Base-by-base conservation (phyloP, 2,113 vertebrate genomes). In the Syngnathoides biaculeatus region DNA sequence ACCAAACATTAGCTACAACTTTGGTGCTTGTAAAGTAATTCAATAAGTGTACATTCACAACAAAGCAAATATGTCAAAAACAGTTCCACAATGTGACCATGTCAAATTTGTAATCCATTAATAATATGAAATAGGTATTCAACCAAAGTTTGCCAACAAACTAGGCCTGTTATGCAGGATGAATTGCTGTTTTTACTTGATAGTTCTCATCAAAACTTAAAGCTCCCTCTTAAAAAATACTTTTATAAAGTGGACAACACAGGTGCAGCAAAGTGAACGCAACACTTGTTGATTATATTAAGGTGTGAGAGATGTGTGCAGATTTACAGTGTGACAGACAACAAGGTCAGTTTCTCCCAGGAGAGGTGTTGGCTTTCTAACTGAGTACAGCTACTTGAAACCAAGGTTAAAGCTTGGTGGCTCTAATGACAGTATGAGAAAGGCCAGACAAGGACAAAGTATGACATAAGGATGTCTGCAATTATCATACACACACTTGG, bases 341-440 rank as follows among this genome's bases (percentile, higher is more conserved):
- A 90, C 89, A 91, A 92, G 89, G 88, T 91, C 90, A 87, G 77
- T 66, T 80, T 86, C 87, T 90, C 90, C 90, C 88, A 38, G 68
- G 89, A 90, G 90, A 89, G 90, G 85, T 89, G 85, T 89, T 91
- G 88, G 89, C 85, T 92, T 91, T 88, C 88, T 75, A 91, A 78
- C 84, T 82, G 84, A 84, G 86, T 73, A 88, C 75, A 83, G 88
- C 87, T 86, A 91, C 88, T 89, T 83, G 89, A 92, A 87, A 91
- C 89, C 88, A 92, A 90, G 90, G 90, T 91, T 89, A 87, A 38
- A 77, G 79, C 73, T 83, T 68, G 81, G 79, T 81, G 88, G 85
- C 82, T 82, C 67, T 12, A 57, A 79, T 70, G 79, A 76, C 74
- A 73, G 80, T 74, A 73, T 72, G 73, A 74, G 65, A 82, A 74